These are phyloP conservation scores for Tipula lateralis DNA, from an alignment of 2,888 invertebrate species.

Conservation along the genomic window DNA sequence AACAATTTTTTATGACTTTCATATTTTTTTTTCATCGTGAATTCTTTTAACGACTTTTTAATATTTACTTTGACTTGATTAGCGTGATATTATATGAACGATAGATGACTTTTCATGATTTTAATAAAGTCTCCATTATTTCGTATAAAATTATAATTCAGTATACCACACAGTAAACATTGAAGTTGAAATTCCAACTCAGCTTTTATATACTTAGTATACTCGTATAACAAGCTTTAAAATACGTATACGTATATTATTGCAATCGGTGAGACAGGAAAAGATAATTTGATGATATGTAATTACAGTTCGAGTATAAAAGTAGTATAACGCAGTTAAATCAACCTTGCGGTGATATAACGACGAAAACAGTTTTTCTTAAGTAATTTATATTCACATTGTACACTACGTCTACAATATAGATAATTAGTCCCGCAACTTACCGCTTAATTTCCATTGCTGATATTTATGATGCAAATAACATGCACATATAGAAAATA, in stretches of 20 bases:
- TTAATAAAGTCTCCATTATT: not conserved
- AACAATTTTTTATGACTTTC: not conserved
- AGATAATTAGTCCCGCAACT: no score
- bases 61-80: constrained; percentile 1
- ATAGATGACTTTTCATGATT: not conserved
- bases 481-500: constrained; percentile 60
- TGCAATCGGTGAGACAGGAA: no score
- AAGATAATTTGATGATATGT: no score
- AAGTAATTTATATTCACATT: not conserved
- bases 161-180: no score
- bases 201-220: no score
- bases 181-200: no score
- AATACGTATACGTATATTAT: no score
- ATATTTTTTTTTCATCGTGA: not conserved
- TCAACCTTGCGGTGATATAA: not conserved
- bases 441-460: constrained; percentile 59
- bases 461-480: constrained; percentile 60
- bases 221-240: no score
- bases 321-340: not conserved
- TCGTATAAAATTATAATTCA: not conserved
- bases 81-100: not conserved
- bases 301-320: no score
- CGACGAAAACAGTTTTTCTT: no score
- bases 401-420: no score
- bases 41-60: not conserved